These are phyloP conservation scores for Leptoclinus maculatus DNA, from an alignment of 2,797 vertebrate genomes.

Conservation along the genomic window DNA sequence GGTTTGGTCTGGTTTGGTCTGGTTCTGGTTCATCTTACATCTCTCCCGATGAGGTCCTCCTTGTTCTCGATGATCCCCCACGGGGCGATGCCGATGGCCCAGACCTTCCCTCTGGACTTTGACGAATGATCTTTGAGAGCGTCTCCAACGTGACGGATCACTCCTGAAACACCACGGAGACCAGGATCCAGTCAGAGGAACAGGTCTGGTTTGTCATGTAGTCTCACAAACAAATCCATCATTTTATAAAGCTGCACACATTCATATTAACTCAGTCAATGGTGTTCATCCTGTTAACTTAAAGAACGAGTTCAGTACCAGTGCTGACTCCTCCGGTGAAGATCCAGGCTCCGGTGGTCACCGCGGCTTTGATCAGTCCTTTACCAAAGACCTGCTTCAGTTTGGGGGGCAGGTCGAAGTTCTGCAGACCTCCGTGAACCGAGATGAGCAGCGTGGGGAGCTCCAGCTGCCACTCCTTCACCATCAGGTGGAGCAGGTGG, in stretches of 20 bases:
- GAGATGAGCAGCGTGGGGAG: constrained; percentile 96
- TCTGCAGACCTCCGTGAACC: constrained; percentile 96
- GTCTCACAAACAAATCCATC: background rate
- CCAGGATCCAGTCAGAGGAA: background rate
- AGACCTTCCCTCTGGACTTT: constrained; percentile 96
- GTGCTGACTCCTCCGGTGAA: constrained; percentile 96
- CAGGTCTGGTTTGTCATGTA: background rate
- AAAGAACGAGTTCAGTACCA: constrained; percentile 67
- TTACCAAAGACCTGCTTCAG: constrained; percentile 97
- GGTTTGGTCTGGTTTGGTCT: background rate
- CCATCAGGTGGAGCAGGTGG: constrained; percentile 94
- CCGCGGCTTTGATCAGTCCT: constrained; percentile 95
- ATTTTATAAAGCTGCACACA: background rate
- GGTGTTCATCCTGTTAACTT: background rate
- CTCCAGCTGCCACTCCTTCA: constrained; percentile 96
- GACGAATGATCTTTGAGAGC: constrained; percentile 98
- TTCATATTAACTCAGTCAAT: too few species aligned
- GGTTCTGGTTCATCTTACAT: constrained; percentile 83
- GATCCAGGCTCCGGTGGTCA: constrained; percentile 98
- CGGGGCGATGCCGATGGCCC: constrained; percentile 94
- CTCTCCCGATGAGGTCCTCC: constrained; percentile 93
- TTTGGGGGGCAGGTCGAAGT: constrained; percentile 95
- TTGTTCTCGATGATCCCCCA: constrained; percentile 98
- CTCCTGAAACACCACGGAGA: constrained; percentile 81
- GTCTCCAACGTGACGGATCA: constrained; percentile 96